Percentiles rank a stretch among this genome's conserved stretches.
These are phyloP conservation scores for Habroteleia sp. DNA, from an alignment of 2,888 invertebrate species.

Conservation along the genomic window DNA sequence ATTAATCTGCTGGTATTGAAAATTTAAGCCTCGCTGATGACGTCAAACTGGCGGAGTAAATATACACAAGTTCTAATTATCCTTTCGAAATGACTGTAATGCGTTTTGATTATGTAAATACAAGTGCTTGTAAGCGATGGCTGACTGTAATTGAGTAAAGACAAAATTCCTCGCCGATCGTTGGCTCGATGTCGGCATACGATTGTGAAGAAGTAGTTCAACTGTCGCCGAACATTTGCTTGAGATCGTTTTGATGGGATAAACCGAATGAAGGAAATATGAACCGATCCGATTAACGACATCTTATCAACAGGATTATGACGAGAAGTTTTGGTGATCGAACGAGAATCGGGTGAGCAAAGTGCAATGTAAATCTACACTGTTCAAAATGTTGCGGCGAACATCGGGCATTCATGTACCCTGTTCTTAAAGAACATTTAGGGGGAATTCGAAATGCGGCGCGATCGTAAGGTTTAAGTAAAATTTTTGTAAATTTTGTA, in stretches of 20 bases:
- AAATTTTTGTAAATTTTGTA: no score
- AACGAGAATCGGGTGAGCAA: background rate
- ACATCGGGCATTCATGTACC: no score
- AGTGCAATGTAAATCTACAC: no score
- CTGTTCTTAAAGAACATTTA: no score
- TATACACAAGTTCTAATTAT: slow-evolving; percentile 48
- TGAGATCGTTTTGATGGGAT: slow-evolving; percentile 70
- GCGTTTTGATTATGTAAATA: slow-evolving; percentile 50
- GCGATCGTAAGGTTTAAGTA: no score
- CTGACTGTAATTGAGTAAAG: slow-evolving; percentile 43
- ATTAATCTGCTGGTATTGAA: slow-evolving; percentile 2
- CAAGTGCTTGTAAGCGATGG: slow-evolving; percentile 29
- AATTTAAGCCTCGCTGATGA: background rate
- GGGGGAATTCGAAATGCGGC: no score
- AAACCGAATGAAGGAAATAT: slow-evolving; percentile 69
- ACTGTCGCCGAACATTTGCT: slow-evolving; percentile 45
- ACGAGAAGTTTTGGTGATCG: slow-evolving; percentile 40
- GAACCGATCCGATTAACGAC: slow-evolving; percentile 71
- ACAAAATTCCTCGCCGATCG: slow-evolving; percentile 50
- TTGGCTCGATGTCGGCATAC: slow-evolving; percentile 22
- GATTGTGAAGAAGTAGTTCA: slow-evolving; percentile 58
- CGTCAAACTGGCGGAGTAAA: background rate
- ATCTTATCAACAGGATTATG: slow-evolving; percentile 70
- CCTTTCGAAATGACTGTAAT: slow-evolving; percentile 22
- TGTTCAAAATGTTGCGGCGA: no score